Conservation (phyloP, 2,113 vertebrate genomes). For the Spermophilus dauricus region DNA sequence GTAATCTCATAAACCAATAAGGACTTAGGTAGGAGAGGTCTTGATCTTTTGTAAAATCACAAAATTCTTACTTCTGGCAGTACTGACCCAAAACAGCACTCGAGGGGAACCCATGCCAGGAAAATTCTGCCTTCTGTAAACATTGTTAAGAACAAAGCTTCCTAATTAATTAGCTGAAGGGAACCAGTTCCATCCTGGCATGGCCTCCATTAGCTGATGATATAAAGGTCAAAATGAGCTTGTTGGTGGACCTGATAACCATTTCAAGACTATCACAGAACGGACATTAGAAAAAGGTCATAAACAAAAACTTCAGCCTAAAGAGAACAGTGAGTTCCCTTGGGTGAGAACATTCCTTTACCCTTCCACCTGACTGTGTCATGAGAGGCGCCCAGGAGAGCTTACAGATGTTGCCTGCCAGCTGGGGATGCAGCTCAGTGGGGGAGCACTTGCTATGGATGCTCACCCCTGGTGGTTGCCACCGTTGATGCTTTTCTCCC, state of each 20-base stretch:
- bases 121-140: slow-evolving; percentile 20
- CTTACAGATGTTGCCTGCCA: not conserved
- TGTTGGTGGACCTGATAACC: not conserved
- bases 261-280: not conserved
- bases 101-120: not conserved
- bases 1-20: not conserved
- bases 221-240: not conserved
- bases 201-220: not conserved
- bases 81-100: not conserved
- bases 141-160: not conserved
- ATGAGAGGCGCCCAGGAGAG: not conserved
- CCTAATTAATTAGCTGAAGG: not conserved
- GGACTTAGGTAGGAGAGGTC: not conserved
- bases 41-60: not conserved
- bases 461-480: not conserved
- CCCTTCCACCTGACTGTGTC: not conserved
- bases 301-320: not conserved
- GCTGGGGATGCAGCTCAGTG: too few relatives aligned
- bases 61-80: not conserved
- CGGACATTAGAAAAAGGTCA: not conserved
- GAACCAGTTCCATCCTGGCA: not conserved
- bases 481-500: not conserved
- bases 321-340: not conserved
- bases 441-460: too few relatives aligned
- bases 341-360: not conserved